A percentile compares a stretch with the other conserved stretches of the same genome.
These are phyloP conservation scores for Melospiza georgiana DNA, from an alignment of 2,113 vertebrate genomes.

Conservation along the genomic window DNA sequence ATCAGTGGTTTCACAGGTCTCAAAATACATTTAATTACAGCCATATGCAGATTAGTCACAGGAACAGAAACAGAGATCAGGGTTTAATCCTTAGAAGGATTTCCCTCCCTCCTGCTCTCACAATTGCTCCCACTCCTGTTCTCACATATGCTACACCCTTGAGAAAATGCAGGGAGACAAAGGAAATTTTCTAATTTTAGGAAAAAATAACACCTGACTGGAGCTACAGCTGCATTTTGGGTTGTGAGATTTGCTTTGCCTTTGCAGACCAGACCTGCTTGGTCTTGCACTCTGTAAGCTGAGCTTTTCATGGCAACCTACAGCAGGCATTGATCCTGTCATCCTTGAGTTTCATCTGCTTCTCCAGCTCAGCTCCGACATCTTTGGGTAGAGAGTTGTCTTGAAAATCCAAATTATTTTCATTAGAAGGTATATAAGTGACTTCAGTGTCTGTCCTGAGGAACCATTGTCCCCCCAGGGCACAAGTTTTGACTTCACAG, in stretches of 20 bases:
- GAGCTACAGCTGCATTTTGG: background rate
- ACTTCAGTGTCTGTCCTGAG: background rate
- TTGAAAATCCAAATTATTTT: background rate
- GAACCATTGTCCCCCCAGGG: background rate
- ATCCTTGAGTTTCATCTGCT: background rate
- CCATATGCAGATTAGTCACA: background rate
- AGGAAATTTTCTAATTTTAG: background rate
- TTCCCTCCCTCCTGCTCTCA: background rate
- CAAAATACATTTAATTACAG: background rate
- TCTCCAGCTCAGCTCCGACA: background rate
- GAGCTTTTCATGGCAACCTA: accelerated
- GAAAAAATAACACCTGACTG: background rate
- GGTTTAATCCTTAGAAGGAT: background rate
- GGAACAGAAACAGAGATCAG: background rate
- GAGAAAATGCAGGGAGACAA: background rate
- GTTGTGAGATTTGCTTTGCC: background rate
- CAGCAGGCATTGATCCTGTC: background rate
- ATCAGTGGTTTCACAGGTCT: background rate
- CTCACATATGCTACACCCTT: background rate
- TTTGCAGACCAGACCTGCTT: background rate
- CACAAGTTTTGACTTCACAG: background rate
- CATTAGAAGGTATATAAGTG: background rate
- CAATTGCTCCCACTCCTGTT: background rate
- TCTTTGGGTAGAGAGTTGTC: background rate
- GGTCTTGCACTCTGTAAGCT: background rate